These are phyloP conservation scores for Protodeltote pygarga DNA, from an alignment of 2,888 invertebrate genomes.

Conservation along the genomic window DNA sequence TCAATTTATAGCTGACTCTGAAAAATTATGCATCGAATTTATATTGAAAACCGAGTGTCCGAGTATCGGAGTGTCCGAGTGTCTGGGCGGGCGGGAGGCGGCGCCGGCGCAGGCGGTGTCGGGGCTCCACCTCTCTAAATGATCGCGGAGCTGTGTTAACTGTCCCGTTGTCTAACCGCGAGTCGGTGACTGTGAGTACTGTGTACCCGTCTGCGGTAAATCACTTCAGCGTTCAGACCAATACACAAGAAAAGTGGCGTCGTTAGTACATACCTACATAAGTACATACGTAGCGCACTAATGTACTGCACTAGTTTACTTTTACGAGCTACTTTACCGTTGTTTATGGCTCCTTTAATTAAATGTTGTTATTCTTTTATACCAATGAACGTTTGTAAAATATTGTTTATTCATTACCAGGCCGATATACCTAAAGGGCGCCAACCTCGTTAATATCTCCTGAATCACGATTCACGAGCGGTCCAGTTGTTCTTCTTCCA, in stretches of 20 bases:
- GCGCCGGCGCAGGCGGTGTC: slow-evolving; percentile 22
- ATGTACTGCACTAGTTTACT: neutral
- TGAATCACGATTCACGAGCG: too few relatives aligned
- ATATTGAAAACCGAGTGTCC: slow-evolving; percentile 45
- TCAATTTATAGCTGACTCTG: slow-evolving; percentile 63
- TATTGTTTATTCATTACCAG: too few relatives aligned
- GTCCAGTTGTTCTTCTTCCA: too few relatives aligned
- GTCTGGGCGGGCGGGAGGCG: slow-evolving; percentile 8
- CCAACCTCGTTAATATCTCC: too few relatives aligned
- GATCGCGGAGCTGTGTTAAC: neutral
- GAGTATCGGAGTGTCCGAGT: neutral
- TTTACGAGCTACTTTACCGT: neutral
- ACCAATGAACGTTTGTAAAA: too few relatives aligned
- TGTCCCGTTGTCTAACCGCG: slow-evolving; percentile 9
- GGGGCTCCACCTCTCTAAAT: slow-evolving; percentile 5
- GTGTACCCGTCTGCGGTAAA: neutral
- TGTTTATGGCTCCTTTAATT: too few relatives aligned
- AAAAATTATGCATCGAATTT: slow-evolving; percentile 67
- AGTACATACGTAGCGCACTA: too few relatives aligned
- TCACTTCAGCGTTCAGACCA: slow-evolving; percentile 13
- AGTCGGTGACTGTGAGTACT: neutral
- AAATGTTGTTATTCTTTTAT: too few relatives aligned
- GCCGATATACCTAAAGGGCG: too few relatives aligned
- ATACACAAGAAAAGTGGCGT: neutral
- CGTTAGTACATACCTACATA: neutral